Base-by-base conservation (phyloP, 2,888 invertebrate species). In the Campoletis raptor region DNA sequence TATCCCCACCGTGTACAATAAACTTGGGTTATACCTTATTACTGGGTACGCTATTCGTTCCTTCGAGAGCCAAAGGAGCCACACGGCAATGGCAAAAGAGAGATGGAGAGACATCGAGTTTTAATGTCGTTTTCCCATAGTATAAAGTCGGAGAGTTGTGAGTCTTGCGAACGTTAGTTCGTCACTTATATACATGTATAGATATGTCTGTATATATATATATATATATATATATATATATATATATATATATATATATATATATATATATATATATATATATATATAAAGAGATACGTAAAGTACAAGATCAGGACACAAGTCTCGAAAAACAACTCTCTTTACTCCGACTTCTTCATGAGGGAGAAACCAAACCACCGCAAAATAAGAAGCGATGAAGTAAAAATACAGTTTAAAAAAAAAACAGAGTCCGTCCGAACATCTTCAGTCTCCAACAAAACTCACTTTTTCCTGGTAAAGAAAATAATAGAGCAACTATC, bases 121-220 rank as follows among this genome's bases (percentile, higher is more conserved):
- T 92, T 91, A 91, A 92, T 91, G 92, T 90, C 92, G 92, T 92
- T 92, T 92, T 92, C 92, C 90, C 92, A 92, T 91, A 90, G 90
- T 86, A 83, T 67, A 78, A 73, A 77, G 81, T 66, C n/a, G 42
- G 37, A 67, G 45, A 70, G 69, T 40, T 78, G 37, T 37, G 42
- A 64, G 40, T 40, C 57, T 40, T 48, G 64, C 54, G 73, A 81
- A 72, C 77, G 45, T 85, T 85, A 76, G 61, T 81, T 77, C 85
- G 78, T 85, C 81, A 73, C 73, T 81, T 57, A 57, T 24, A 30
- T 30, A 30, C 24, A 57, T n/a, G n/a, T n/a, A n/a, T n/a, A 52
- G 18, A 52, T n/a, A 52, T 6, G n/a, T 52, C n/a, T 52, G n/a
- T 10, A 6, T 61, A 15, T 57, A 24, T 57, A 57, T 21, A 52